Base-by-base conservation (phyloP, 1,140 invertebrate genomes). In the Drosophila paulistorum region DNA sequence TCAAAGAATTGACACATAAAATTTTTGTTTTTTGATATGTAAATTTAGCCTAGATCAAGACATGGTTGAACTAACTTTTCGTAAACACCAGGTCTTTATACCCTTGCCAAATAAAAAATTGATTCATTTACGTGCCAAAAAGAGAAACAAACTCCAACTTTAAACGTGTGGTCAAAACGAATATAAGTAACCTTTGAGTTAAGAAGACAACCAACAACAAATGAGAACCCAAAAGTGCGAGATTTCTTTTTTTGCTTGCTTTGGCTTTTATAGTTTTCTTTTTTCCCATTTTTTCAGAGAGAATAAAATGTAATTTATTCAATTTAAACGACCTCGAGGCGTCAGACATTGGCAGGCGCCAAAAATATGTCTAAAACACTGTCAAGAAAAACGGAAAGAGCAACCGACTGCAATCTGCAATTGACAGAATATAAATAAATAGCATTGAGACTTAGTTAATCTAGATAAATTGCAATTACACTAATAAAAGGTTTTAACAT, bases 1-100 rank as follows among this genome's bases (percentile, higher is more conserved):
- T 30, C 30, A 30, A 30, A 30, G 64, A 57, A 30, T 5, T 42
- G 20, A 17, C 37, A 20, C 7, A 23, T 17, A 48, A 63, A 68
- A 70, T 30, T 74, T 74, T 72, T 45, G 33, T 62, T 71, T 73
- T 74, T 76, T 77, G 58, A 82, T 82, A 87, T 86, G 79, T 72
- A 87, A 87, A 86, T 86, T 79, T 45, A 71, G 68, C 61, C 67
- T 42, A 30, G 74, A 74, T 54, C 54, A 58, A 23, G 23, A 41
- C 14, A 35, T 41, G 14, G 23, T 33, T 33, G 26, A 37, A 13
- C 37, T 60, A 51, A n/a, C 23, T 10, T 20, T 23, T 23, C 5
- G 59, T n/a, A 7, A 11, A 14, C 5, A 23, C 20, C 17, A 39
- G 20, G 17, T 61, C 11, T 42, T 41, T 41, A 48, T 48, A 17